These are phyloP conservation scores for Linnaemya tessellans DNA, from an alignment of 2,888 invertebrate species.

Conservation along the genomic window DNA sequence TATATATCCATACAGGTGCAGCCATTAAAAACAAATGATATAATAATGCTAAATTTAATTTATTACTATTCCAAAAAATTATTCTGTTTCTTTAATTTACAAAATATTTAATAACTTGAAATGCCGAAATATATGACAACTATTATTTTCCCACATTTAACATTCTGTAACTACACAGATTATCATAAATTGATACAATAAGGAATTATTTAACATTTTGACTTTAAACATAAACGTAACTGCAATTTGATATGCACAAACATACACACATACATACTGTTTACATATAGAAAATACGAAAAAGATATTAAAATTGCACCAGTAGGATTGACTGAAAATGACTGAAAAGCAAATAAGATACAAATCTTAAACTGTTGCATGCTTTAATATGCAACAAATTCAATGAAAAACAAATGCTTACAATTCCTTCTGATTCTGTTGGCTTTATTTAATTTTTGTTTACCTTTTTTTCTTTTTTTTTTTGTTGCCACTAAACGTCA, in stretches of 20 bases:
- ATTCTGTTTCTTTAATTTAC: not conserved
- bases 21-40: no score
- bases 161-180: slow-evolving; percentile 50
- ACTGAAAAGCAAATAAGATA: slow-evolving; percentile 71
- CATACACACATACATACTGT: not conserved
- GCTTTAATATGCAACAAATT: slow-evolving; percentile 69
- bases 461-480: slow-evolving; percentile 12
- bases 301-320: slow-evolving; percentile 68
- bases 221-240: slow-evolving; percentile 26
- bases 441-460: slow-evolving; percentile 43
- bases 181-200: slow-evolving; percentile 68
- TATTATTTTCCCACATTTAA: slow-evolving; percentile 70
- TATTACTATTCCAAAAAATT: not conserved
- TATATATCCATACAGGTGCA: no score
- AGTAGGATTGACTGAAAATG: slow-evolving; percentile 62
- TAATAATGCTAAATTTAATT: not conserved
- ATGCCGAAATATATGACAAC: slow-evolving; percentile 32
- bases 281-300: no score
- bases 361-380: slow-evolving; percentile 70
- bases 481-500: slow-evolving; percentile 57
- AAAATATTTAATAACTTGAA: slow-evolving; percentile 22
- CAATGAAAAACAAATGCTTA: slow-evolving; percentile 63
- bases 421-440: slow-evolving; percentile 23
- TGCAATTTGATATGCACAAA: slow-evolving; percentile 28
- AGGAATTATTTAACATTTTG: slow-evolving; percentile 70